Evolutionary conservation across 23 tunicate genomes (phyloP).

Genomic region (Halocynthia aurantium): DNA sequence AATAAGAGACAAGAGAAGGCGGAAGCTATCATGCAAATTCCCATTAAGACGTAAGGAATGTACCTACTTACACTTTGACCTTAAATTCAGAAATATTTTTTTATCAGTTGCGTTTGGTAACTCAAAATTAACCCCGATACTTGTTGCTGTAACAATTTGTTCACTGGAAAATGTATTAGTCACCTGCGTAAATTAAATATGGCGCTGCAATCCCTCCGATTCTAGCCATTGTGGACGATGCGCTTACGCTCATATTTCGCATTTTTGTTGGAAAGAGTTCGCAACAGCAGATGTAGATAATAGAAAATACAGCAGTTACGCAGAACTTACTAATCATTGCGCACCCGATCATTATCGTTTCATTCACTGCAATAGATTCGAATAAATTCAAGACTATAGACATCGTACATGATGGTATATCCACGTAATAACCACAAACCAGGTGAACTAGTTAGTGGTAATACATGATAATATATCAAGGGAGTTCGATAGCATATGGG

Average conservation of each 20-base stretch:
- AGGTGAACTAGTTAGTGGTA: too few relatives aligned
- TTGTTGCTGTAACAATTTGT: too few relatives aligned
- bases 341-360: neutral
- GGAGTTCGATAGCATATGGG: neutral
- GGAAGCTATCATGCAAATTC: neutral
- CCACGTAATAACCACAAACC: too few relatives aligned
- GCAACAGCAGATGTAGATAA: slow-evolving; percentile 21
- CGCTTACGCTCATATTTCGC: slow-evolving; percentile 30
- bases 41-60: slow-evolving; percentile 22
- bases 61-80: slow-evolving; percentile 11
- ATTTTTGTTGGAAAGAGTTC: slow-evolving; percentile 29
- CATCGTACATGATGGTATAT: too few relatives aligned
- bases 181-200: slow-evolving; percentile 25
- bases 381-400: neutral
- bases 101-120: neutral
- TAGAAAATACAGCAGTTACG: slow-evolving; percentile 13
- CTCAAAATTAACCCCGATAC: too few relatives aligned
- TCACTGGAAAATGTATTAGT: neutral
- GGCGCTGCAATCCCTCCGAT: slow-evolving; percentile 24
- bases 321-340: slow-evolving; percentile 28
- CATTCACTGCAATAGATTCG: slow-evolving; percentile 4
- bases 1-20: neutral
- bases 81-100: neutral
- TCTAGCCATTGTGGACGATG: slow-evolving; percentile 29
- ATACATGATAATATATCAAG: too few relatives aligned